Base-by-base conservation (phyloP, 2,797 vertebrate genomes). In the Heterohyrax brucei region DNA sequence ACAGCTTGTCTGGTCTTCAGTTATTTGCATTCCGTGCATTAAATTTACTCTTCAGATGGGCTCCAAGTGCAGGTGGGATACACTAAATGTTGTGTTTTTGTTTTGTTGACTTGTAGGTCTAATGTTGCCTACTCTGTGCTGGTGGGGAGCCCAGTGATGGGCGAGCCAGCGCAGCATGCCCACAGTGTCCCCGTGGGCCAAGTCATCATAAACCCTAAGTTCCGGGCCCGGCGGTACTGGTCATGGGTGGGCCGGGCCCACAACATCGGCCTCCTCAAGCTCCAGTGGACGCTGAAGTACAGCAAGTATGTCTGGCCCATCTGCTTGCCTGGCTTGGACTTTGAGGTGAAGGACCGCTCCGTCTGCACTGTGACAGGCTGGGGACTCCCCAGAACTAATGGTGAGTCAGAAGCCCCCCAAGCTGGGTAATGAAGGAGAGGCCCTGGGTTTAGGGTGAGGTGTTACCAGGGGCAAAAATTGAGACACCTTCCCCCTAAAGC, bases 331-430 rank as follows among this genome's bases (percentile, higher is more conserved):
- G 77, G 82, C 88, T 0, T 75, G 33, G 72, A 87, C 16, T 64
- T 24, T 1, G 3, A 5, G 10, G 1, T 95, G 30, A 66, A 90
- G 8, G 68, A 93, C 1, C 0, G 8, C 0, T 44, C 90, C 1
- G 0, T 61, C 18, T 98, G 97, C 91, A 84, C 79, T 2, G 90
- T 98, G 86, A 97, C 62, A 0, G 97, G 97, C 88, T 97, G 97
- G 97, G 97, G 97, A 1, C 87, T 50, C 26, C 66, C 97, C 72
- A n/a, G 22, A 21, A 30, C 2, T 1, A 21, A 95, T 0, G 96
- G 97, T 97, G 86, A 97, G 97, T 95, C 3, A 0, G 0, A 1
- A 16, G 66, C 28, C 9, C 19, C 28, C 46, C 44, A 33, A 56
- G 33, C 50, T 3, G 4, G 70, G 3, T 26, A 24, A 2, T 4